Base-by-base conservation (phyloP, 2,113 vertebrate genomes). In the Amblyornis subalaris region DNA sequence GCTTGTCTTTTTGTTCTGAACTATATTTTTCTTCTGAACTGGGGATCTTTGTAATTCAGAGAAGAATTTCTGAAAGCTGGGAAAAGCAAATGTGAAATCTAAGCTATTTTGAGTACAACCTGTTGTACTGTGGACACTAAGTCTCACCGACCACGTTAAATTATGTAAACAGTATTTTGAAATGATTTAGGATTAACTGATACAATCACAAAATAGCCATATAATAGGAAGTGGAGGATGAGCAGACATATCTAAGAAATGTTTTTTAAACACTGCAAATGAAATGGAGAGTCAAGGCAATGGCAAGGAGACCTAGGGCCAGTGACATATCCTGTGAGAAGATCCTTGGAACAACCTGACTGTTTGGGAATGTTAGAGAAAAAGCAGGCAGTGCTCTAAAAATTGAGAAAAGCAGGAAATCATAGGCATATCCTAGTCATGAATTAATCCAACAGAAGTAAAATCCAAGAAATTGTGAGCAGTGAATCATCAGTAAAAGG, bases 401-500 rank as follows among this genome's bases (percentile, higher is more conserved):
- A 88, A 75, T 72, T 6, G 22, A 89, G 64, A 75, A 84, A 50
- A 66, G 79, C 65, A 74, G 62, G 74, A 76, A 92, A 64, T 55
- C 79, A 74, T 16, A 48, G 64, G 67, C 75, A 91, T 83, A 93
- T 85, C 42, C 70, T n/a, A 76, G 62, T 75, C n/a, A 42, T 38
- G 66, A 94, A 90, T 94, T 94, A 95, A 95, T 89, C 71, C 65
- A 55, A 89, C 29, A 74, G 53, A 89, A 96, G 50, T 85, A 69
- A 75, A 89, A 94, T 95, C 94, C 94, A 96, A 96, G 80, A 82
- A 93, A 90, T 89, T 92, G 57, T 82, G 92, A 94, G 54, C 66
- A 92, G 45, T 82, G 95, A 89, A 74, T 96, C 80, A 95, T 89
- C 48, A 86, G 55, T 74, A 94, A 97, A 95, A 93, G 81, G 89